Percentiles rank a stretch among this genome's conserved stretches.
phyloP scores from a whole-genome alignment of 1,140 invertebrate genomes.

The Achroia grisella region DNA sequence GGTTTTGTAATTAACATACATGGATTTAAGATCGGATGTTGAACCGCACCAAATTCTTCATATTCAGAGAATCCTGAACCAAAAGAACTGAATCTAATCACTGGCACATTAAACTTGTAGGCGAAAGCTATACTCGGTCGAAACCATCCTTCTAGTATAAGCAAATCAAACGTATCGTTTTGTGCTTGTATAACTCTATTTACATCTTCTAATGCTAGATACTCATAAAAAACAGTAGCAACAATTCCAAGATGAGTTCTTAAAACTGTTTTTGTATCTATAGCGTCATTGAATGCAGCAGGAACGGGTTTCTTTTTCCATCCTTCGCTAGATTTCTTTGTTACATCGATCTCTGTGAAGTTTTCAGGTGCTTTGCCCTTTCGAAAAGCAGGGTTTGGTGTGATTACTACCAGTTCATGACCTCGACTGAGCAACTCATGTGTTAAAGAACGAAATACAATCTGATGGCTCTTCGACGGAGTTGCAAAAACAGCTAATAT shows the following conservation, averaged over 20 bases:
- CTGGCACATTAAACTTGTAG: constrained; percentile 44
- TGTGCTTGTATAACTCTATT: constrained; percentile 22
- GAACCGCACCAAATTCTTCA: constrained; percentile 15
- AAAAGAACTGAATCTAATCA: constrained; percentile 27
- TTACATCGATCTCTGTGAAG: constrained; percentile 33
- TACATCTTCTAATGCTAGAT: constrained; percentile 23
- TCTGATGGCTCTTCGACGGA: constrained; percentile 73
- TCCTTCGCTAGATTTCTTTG: constrained; percentile 24
- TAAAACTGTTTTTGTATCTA: not conserved
- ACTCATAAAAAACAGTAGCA: constrained; percentile 17
- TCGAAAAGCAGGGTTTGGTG: constrained; percentile 33
- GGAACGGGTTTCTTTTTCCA: constrained; percentile 4
- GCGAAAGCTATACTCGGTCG: constrained; percentile 26
- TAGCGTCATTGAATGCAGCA: not conserved
- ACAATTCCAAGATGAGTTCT: not conserved
- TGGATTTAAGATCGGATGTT: constrained; percentile 24
- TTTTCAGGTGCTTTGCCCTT: constrained; percentile 23
- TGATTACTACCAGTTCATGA: constrained; percentile 61
- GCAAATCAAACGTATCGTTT: constrained; percentile 30
- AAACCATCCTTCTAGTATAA: constrained; percentile 31
- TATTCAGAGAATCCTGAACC: constrained; percentile 4
- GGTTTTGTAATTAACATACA: too few species aligned
- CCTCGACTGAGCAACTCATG: constrained; percentile 58
- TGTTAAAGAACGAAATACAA: constrained; percentile 58
- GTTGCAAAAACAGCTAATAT: constrained; percentile 69